These are phyloP conservation scores for Prenolepis imparis DNA, from an alignment of 2,888 invertebrate species.

Conservation along the genomic window DNA sequence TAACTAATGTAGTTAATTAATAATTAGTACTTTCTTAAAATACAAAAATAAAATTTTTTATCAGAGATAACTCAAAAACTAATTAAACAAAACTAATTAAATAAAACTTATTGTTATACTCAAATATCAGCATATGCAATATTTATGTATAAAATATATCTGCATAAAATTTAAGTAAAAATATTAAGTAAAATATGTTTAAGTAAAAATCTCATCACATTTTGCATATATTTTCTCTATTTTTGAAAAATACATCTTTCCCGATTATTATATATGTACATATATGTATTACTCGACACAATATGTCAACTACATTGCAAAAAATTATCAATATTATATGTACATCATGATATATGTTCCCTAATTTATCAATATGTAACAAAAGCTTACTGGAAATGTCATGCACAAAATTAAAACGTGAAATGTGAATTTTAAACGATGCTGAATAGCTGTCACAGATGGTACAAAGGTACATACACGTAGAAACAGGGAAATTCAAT, in stretches of 20 bases:
- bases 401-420: not conserved
- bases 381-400: not conserved
- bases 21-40: too few species aligned
- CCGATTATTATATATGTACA: not conserved
- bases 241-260: not conserved
- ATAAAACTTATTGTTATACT: too few species aligned
- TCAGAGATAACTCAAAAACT: too few species aligned
- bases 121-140: too few species aligned
- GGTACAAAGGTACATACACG: not conserved
- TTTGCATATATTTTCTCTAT: not conserved
- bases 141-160: too few species aligned
- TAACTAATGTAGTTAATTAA: too few species aligned
- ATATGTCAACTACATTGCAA: not conserved
- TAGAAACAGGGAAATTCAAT: slow-evolving; percentile 6
- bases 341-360: not conserved
- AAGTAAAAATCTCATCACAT: too few species aligned
- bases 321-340: not conserved
- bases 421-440: not conserved
- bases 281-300: not conserved
- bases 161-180: too few species aligned
- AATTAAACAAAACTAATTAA: too few species aligned
- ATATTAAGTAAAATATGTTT: too few species aligned
- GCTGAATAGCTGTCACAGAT: not conserved
- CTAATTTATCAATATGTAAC: not conserved
- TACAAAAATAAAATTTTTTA: too few species aligned